Percentiles rank a stretch among this genome's conserved stretches.
Conservation (phyloP, 1,140 invertebrate species). For the Drosophila guanche region DNA sequence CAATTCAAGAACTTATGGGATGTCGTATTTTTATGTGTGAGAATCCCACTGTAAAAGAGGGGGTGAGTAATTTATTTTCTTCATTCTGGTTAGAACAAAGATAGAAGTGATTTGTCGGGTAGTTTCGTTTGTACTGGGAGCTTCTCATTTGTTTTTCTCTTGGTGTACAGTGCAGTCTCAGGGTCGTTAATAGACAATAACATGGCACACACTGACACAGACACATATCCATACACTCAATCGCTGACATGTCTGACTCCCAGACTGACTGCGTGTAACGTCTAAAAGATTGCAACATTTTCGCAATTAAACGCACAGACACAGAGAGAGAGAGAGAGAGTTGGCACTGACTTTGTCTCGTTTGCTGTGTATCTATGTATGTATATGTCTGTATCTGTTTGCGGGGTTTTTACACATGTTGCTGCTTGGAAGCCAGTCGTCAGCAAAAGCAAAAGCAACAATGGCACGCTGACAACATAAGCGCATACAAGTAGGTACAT, state of each 20-base stretch:
- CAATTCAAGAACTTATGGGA: too few species aligned
- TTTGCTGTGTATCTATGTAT: constrained; percentile 11
- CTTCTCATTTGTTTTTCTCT: background rate
- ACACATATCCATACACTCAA: constrained; percentile 6
- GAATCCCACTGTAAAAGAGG: too few species aligned
- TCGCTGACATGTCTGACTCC: constrained; percentile 62
- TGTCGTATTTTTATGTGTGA: too few species aligned
- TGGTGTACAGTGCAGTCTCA: constrained; percentile 33
- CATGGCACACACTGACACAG: constrained; percentile 47
- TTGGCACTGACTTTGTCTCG: constrained; percentile 10
- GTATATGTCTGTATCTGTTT: background rate
- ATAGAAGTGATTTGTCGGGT: too few species aligned
- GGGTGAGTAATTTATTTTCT: too few species aligned
- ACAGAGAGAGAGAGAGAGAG: constrained; percentile 6
- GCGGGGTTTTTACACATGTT: constrained; percentile 59
- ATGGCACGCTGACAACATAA: constrained; percentile 77
- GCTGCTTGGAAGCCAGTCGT: constrained; percentile 55
- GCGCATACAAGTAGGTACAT: constrained; percentile 47
- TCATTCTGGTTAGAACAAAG: too few species aligned
- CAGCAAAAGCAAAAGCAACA: constrained; percentile 39
- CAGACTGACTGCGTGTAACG: constrained; percentile 50
- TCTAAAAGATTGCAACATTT: constrained; percentile 80
- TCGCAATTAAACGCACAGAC: constrained; percentile 73
- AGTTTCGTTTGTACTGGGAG: too few species aligned
- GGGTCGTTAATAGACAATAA: constrained; percentile 72